Base-by-base conservation (phyloP, 1,140 invertebrate species). In the Liolophura sinensis region DNA sequence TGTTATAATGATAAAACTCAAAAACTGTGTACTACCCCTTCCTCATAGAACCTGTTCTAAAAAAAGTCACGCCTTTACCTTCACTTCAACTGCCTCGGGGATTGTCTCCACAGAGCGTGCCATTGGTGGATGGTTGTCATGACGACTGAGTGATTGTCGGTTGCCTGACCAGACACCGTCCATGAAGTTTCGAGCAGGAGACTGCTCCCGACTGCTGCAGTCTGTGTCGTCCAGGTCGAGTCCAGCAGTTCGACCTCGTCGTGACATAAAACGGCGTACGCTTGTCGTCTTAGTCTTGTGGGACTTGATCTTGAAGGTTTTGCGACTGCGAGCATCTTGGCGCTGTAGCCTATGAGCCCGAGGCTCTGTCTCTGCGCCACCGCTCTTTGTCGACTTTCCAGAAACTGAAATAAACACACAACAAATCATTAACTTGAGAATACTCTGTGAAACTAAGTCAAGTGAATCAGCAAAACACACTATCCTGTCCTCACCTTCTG, bases 261-360 rank as follows among this genome's bases (percentile, higher is more conserved):
- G 66, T 20, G 73, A 75, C 55, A 74, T 73, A 47, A 79, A 68
- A 12, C 74, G 71, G 22, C 77, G 64, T 52, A 71, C 69, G 50
- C 78, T 76, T 0, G 73, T 72, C 0, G 76, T 74, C 31, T 79
- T 83, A 47, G 75, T 83, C 68, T 76, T 81, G 66, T 64, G 75
- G 46, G 74, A 76, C 70, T 80, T 85, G 68, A 83, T 89, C 65
- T 94, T 89, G 85, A 97, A 97, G 0, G 95, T 97, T 85, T 94
- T 96, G 69, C 95, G 89, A 79, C 94, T 96, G 82, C 95, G 94
- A 22, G 93, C 94, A 86, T 95, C 96, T 62, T 94, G 92, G 27
- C 95, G 87, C 80, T 97, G 95, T 56, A 97, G 88, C 22, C 94
- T 88, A 69, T 93, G 92, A 71, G 90, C 90, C 68, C 89, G 88